Evolutionary conservation across 2,797 vertebrate species (phyloP).

Genomic region (Pampus argenteus): DNA sequence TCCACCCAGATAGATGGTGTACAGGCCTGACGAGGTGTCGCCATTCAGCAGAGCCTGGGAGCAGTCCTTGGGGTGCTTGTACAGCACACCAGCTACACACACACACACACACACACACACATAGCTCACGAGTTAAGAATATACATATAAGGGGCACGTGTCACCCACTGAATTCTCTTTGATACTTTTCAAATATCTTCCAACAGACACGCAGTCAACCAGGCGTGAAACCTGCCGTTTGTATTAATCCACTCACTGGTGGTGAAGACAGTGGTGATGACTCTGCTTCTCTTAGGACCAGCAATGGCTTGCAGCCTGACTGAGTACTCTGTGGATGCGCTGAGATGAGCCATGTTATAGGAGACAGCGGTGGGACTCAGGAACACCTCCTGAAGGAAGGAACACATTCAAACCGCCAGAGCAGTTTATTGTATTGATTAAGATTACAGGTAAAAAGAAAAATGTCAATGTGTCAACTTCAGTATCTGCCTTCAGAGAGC

Average conservation of each 20-base stretch:
- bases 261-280: constrained; percentile 87
- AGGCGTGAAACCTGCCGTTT: background rate
- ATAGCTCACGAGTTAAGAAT: background rate
- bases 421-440: background rate
- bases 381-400: constrained; percentile 87
- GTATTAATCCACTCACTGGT: constrained; percentile 87
- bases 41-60: constrained; percentile 95
- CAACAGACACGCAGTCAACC: background rate
- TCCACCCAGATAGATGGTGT: constrained; percentile 91
- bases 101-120: constrained; percentile 42
- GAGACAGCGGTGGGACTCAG: constrained; percentile 90
- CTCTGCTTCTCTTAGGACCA: constrained; percentile 89
- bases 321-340: constrained; percentile 89
- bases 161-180: background rate
- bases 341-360: constrained; percentile 91
- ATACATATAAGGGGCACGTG: background rate
- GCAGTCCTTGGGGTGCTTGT: constrained; percentile 93
- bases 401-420: background rate
- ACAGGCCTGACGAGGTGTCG: constrained; percentile 88
- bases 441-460: too few species aligned
- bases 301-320: constrained; percentile 91
- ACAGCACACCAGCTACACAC: constrained; percentile 89
- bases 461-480: too few species aligned
- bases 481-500: too few species aligned
- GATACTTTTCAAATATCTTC: background rate